Conservation (phyloP, 2,888 invertebrate genomes). For the Drosophila merina region DNA sequence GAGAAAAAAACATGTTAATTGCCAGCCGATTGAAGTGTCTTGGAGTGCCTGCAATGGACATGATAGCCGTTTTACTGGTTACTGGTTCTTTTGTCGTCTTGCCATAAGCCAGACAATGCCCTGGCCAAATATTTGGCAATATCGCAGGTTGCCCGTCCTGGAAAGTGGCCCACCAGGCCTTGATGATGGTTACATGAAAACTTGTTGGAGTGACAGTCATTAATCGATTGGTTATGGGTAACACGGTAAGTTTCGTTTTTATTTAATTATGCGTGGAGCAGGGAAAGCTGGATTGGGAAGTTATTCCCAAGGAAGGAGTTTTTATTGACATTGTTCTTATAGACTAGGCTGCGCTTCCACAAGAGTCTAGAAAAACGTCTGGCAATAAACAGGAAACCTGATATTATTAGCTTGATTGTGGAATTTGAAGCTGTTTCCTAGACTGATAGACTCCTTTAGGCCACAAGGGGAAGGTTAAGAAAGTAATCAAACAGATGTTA, state of each 20-base stretch:
- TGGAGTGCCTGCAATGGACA: conserved; percentile 32
- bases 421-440: no score
- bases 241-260: not conserved
- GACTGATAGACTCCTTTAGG: no score
- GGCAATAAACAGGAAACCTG: not conserved
- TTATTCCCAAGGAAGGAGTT: not conserved
- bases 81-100: conserved; percentile 45
- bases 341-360: not conserved
- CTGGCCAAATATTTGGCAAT: conserved; percentile 67
- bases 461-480: not conserved
- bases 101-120: conserved; percentile 43
- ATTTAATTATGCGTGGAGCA: conserved; percentile 3
- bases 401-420: not conserved
- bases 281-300: conserved; percentile 25
- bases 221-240: conserved; percentile 19
- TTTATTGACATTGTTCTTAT: not conserved
- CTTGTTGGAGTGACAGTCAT: conserved; percentile 35
- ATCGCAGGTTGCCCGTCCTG: conserved; percentile 46
- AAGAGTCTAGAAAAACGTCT: not conserved
- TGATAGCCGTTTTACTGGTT: conserved; percentile 30
- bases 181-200: conserved; percentile 42
- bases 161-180: conserved; percentile 53
- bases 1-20: conserved; percentile 67
- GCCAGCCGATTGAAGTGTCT: conserved; percentile 42
- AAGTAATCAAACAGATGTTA: not conserved